Evolutionary conservation across 1,140 invertebrate genomes (phyloP).

Genomic region (Caenorhabditis latens): DNA sequence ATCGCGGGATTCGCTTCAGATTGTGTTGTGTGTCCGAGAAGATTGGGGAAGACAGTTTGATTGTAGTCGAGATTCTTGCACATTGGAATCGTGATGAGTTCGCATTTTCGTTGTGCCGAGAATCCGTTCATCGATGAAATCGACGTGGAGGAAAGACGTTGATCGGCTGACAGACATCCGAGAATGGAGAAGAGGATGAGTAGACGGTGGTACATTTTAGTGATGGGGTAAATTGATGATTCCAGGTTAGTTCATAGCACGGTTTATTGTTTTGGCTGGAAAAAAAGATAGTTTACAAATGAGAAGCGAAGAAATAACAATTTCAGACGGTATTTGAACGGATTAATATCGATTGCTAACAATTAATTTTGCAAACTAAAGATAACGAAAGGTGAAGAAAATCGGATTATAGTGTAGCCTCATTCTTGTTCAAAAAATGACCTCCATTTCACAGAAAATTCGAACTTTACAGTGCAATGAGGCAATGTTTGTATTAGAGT

Average conservation of each 20-base stretch:
- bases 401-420: too few relatives aligned
- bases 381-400: too few relatives aligned
- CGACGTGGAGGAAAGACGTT: constrained; percentile 20
- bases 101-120: constrained; percentile 85
- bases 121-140: constrained; percentile 48
- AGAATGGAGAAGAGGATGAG: not conserved
- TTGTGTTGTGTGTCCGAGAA: constrained; percentile 91
- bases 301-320: not conserved
- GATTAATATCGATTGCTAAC: too few relatives aligned
- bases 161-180: not conserved
- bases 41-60: constrained; percentile 94
- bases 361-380: not conserved
- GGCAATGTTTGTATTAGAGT: not conserved
- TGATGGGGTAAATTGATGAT: not conserved
- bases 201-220: not conserved
- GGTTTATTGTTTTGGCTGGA: not conserved
- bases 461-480: not conserved
- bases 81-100: constrained; percentile 90
- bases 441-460: not conserved
- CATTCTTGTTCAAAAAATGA: not conserved
- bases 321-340: not conserved
- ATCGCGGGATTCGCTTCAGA: constrained; percentile 94
- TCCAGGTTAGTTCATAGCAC: constrained; percentile 33
- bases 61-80: constrained; percentile 94
- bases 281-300: not conserved